phyloP scores from a whole-genome alignment of 2,113 vertebrate genomes.

The Morone chrysops region DNA sequence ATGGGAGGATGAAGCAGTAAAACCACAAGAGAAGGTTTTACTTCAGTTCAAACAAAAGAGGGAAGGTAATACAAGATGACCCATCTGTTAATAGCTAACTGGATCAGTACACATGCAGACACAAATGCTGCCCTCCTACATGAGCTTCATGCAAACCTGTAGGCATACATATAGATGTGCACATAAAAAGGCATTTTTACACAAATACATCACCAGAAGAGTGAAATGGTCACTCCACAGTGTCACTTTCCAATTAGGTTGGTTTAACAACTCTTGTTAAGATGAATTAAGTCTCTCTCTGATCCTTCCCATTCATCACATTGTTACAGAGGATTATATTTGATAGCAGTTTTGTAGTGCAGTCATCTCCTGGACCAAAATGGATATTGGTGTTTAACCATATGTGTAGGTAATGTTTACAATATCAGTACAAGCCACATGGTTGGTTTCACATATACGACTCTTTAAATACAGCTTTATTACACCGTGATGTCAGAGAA shows the following conservation, averaged over 20 bases:
- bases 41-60: conserved; percentile 59
- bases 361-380: background rate
- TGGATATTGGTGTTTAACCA: background rate
- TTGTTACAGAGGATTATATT: background rate
- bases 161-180: background rate
- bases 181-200: conserved; percentile 39
- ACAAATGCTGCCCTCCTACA: conserved; percentile 11
- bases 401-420: conserved; percentile 31
- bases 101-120: conserved; percentile 8
- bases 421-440: background rate
- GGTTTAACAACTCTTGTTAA: background rate
- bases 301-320: background rate
- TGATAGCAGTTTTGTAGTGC: no score
- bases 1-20: conserved; percentile 19
- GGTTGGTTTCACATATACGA: conserved; percentile 30
- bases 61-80: conserved; percentile 53
- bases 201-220: conserved; percentile 22
- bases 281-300: background rate
- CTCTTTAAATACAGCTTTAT: conserved; percentile 58
- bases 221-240: background rate
- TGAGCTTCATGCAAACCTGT: background rate
- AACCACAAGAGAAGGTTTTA: conserved; percentile 43
- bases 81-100: conserved; percentile 72
- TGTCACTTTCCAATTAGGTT: conserved; percentile 17
- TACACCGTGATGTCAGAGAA: conserved; percentile 27